A percentile compares a stretch with the other conserved stretches of the same genome.
Conservation (phyloP, 2,797 vertebrate genomes). For the Crocodylus rhombifer region DNA sequence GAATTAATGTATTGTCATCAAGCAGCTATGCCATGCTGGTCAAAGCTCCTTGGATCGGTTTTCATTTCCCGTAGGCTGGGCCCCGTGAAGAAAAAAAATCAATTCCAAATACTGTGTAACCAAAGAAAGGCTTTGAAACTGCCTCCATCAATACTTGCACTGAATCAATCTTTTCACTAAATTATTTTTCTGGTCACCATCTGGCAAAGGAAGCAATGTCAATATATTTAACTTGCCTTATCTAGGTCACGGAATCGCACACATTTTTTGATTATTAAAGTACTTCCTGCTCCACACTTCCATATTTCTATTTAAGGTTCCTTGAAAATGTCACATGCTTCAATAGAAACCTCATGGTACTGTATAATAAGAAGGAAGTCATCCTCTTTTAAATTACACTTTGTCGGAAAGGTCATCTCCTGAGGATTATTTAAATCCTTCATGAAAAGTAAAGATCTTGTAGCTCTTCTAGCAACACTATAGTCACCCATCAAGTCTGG, state of each 20-base stretch:
- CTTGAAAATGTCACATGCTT: slow-evolving; percentile 31
- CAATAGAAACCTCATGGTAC: background rate
- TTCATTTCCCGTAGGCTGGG: background rate
- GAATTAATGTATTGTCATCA: background rate
- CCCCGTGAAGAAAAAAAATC: background rate
- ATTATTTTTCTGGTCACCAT: background rate
- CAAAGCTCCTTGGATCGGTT: background rate
- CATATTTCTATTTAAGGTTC: slow-evolving; percentile 36
- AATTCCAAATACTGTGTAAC: background rate
- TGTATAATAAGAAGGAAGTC: background rate
- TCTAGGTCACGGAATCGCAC: background rate
- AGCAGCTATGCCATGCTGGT: accelerated
- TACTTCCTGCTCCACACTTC: slow-evolving; percentile 6
- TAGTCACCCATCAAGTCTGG: background rate
- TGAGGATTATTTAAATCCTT: background rate
- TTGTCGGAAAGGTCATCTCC: background rate
- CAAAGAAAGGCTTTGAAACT: background rate
- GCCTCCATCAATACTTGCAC: no score
- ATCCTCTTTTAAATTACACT: background rate
- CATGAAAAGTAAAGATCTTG: background rate
- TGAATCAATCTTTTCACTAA: background rate
- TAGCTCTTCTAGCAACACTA: background rate
- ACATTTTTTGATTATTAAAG: background rate
- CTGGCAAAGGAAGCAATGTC: background rate
- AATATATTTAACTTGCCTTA: background rate